Conservation (phyloP, 2,113 vertebrate species). For the Excalfactoria chinensis region DNA sequence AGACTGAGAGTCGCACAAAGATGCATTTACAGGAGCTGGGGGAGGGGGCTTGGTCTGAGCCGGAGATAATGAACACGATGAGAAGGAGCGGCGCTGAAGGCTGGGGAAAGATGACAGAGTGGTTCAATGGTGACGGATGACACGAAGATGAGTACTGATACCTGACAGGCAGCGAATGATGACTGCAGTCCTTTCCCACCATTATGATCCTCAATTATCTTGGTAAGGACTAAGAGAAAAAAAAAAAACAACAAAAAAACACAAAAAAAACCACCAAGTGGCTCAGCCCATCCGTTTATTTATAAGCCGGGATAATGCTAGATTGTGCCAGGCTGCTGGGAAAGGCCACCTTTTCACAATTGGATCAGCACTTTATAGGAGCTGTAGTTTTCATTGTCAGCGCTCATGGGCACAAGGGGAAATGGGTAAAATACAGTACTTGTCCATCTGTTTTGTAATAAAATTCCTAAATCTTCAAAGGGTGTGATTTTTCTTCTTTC, state of each 20-base stretch:
- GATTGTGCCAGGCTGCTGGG: slow-evolving; percentile 67
- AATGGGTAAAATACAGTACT: slow-evolving; percentile 63
- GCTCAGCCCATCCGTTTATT: slow-evolving; percentile 77
- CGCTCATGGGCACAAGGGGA: slow-evolving; percentile 70
- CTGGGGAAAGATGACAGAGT: slow-evolving; percentile 88
- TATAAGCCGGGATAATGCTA: slow-evolving; percentile 58
- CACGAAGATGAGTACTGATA: slow-evolving; percentile 88
- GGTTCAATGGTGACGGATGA: slow-evolving; percentile 95
- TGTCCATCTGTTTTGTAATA: slow-evolving; percentile 79
- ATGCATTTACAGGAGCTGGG: slow-evolving; percentile 83
- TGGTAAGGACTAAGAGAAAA: slow-evolving; percentile 79
- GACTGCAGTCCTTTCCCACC: slow-evolving; percentile 86
- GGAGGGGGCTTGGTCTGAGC: slow-evolving; percentile 80
- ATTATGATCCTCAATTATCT: slow-evolving; percentile 93
- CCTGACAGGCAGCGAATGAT: slow-evolving; percentile 93
- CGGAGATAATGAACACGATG: slow-evolving; percentile 95
- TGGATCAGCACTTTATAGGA: slow-evolving; percentile 66
- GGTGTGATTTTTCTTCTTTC: slow-evolving; percentile 78
- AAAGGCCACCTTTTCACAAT: slow-evolving; percentile 60
- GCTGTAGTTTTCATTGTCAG: slow-evolving; percentile 72
- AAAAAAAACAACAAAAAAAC: no score
- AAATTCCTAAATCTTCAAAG: slow-evolving; percentile 76
- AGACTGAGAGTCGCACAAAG: slow-evolving; percentile 88
- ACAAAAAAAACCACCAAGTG: slow-evolving; percentile 1
- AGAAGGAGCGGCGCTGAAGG: slow-evolving; percentile 85